These are phyloP conservation scores for Ormyrus thymus DNA, from an alignment of 2,888 invertebrate genomes.

Conservation along the genomic window DNA sequence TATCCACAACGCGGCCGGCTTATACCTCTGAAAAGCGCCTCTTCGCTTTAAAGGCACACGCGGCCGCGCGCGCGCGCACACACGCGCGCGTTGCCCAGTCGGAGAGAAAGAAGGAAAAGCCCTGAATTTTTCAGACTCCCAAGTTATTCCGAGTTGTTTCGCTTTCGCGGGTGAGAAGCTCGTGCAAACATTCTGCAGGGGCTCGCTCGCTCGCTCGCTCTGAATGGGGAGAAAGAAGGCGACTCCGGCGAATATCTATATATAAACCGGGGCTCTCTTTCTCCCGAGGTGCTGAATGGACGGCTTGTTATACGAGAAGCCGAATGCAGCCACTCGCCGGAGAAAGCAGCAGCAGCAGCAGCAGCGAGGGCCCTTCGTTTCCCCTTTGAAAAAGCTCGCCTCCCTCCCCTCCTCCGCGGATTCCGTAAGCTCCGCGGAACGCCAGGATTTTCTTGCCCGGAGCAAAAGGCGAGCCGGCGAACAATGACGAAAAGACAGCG, in stretches of 20 bases:
- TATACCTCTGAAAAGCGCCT: not conserved
- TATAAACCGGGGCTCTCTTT: not conserved
- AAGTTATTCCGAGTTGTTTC: constrained; percentile 56
- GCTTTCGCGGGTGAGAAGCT: constrained; percentile 55
- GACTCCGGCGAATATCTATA: not conserved
- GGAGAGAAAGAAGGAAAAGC: constrained; percentile 52
- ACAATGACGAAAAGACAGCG: too few relatives aligned
- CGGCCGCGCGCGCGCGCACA: too few relatives aligned
- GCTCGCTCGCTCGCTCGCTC: constrained; percentile 6
- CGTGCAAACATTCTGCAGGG: constrained; percentile 63
- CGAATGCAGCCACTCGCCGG: constrained; percentile 32
- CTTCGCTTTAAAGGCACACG: constrained; percentile 10
- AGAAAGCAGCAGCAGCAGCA: too few relatives aligned
- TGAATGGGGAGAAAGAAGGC: constrained; percentile 14
- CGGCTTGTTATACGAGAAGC: constrained; percentile 28
- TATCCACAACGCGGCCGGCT: not conserved
- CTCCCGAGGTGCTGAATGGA: constrained; percentile 15
- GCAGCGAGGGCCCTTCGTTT: too few relatives aligned
- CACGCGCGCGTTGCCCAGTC: too few relatives aligned
- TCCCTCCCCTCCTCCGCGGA: too few relatives aligned
- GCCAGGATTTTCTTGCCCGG: too few relatives aligned
- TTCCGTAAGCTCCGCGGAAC: too few relatives aligned
- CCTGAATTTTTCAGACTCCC: constrained; percentile 63
- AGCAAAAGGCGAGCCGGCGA: too few relatives aligned
- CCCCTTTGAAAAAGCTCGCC: too few relatives aligned